Conservation (phyloP, 2,113 vertebrate genomes). For the Lucifuga dentata region DNA sequence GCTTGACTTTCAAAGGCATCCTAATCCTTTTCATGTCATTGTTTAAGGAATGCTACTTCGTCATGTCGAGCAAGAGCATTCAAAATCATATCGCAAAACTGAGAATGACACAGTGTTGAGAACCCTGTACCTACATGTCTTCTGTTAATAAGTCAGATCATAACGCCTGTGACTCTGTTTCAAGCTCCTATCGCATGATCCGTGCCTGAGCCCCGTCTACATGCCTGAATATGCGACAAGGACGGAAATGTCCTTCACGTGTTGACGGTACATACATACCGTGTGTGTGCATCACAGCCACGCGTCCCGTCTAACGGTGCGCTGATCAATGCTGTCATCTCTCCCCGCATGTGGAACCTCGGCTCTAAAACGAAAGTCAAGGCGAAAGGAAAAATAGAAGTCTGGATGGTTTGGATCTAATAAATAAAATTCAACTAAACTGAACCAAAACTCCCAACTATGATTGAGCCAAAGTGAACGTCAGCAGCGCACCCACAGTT, state of each 20-base stretch:
- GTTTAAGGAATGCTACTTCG: slow-evolving; percentile 60
- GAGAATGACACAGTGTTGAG: slow-evolving; percentile 40
- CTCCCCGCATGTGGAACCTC: slow-evolving; percentile 49
- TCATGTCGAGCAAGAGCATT: slow-evolving; percentile 63
- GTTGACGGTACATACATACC: slow-evolving; percentile 36
- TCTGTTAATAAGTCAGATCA: slow-evolving; percentile 58
- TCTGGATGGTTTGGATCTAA: slow-evolving; percentile 54
- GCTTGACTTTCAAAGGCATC: slow-evolving; percentile 44
- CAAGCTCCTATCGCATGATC: slow-evolving; percentile 64
- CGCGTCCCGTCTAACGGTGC: slow-evolving; percentile 46
- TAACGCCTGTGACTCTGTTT: slow-evolving; percentile 56
- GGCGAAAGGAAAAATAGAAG: slow-evolving; percentile 28
- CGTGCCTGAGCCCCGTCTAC: slow-evolving; percentile 61
- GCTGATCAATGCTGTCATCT: slow-evolving; percentile 46
- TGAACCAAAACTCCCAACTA: slow-evolving; percentile 53
- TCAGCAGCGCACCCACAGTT: slow-evolving; percentile 47
- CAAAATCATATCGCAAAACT: slow-evolving; percentile 39
- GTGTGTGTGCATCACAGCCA: slow-evolving; percentile 49
- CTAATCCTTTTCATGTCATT: slow-evolving; percentile 49
- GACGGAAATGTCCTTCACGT: slow-evolving; percentile 35
- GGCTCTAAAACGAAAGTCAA: slow-evolving; percentile 43
- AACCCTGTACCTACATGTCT: slow-evolving; percentile 43
- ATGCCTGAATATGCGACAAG: slow-evolving; percentile 53
- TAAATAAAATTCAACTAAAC: slow-evolving; percentile 38
- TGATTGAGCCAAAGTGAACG: slow-evolving; percentile 64